Evolutionary conservation across 2,113 vertebrate species (phyloP), one percentile per base, ranked within the genome.

Genomic region (Formicarius rufipectus): DNA sequence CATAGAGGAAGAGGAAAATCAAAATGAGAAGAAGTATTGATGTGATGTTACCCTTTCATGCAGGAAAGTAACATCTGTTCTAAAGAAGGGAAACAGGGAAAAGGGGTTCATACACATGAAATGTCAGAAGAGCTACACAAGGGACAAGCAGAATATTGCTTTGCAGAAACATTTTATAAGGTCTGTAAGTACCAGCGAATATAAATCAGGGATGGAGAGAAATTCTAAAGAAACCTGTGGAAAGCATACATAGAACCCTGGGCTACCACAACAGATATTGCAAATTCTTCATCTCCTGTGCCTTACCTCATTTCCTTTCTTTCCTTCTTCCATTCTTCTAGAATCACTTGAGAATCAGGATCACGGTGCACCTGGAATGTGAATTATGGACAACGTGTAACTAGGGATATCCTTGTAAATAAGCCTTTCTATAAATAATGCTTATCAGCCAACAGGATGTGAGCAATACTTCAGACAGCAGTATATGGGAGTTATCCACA

Each of bases 311-410:
- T 98, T 84, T 98, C 98, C 75, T 99, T 99, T 85, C 99, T 98
- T 91, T 99, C 99, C 87, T 97, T 98, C 78, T 99, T 99, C 99
- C 99, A 99, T 80, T 99, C 98, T 90, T 98, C 98, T 40, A 99
- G 97, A 49, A 99, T 98, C 84, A 98, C 98, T 94, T 99, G 99
- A 20, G 99, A 99, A 14, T 98, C 98, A 3, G 98, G 94, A 89
- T 99, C 99, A 94, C 98, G 98, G 95, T 99, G 98, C 55, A 99
- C 98, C 99, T 99, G 97, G 64, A 89, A 94, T 21, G n/a, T 45
- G 12, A 92, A 66, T 27, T 16, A 67, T 24, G 6, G 35, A 55
- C n/a, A 68, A 87, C 18, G 47, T 30, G 30, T 77, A 87, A 93
- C 30, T 72, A 78, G 60, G 23, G 35, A 75, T 52, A 45, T 6